Evolutionary conservation across 1,140 invertebrate genomes (phyloP), one percentile per base, ranked within the genome.

Genomic region (Megathymus violae): DNA sequence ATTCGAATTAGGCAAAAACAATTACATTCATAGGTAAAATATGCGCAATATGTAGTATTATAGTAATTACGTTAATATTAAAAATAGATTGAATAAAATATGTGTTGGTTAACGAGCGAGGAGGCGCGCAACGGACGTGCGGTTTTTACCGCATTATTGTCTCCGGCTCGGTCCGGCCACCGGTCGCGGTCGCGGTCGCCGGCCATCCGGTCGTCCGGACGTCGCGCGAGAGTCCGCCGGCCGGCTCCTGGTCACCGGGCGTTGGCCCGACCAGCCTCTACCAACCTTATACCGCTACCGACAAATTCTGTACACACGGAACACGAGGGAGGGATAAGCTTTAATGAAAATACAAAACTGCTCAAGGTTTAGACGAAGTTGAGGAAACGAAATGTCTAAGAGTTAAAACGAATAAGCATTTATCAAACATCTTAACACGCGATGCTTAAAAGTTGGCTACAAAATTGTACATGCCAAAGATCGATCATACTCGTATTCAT

Each of bases 41-140:
- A 91, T 87, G 88, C 86, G 69, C 81, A 87, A 83, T 85, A 88
- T 85, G 84, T 84, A 88, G 78, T 89, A 88, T 75, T 88, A 88
- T 85, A 83, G 80, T 89, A 85, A 89, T 90, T 85, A 90, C 78
- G 82, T 88, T 88, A 88, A 91, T 90, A 90, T 90, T 90, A 87
- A 90, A 88, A 90, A 89, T 90, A 88, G 85, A 85, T 82, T 85
- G 85, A 90, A 90, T 90, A 87, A 88, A 90, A 87, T 90, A 90
- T 90, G 85, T 90, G 88, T 82, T 72, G 82, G 86, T 88, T 85
- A 86, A 88, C 88, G 85, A 88, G 86, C 88, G 86, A 82, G 76
- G 80, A 82, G 84, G 84, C 78, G 82, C 76, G 80, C 77, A 74
- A 76, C 76, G 76, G 71, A 72, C 74, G 78, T 69, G 74, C 59